Base-by-base conservation (phyloP, 1,140 invertebrate genomes). In the Cyclina sinensis region DNA sequence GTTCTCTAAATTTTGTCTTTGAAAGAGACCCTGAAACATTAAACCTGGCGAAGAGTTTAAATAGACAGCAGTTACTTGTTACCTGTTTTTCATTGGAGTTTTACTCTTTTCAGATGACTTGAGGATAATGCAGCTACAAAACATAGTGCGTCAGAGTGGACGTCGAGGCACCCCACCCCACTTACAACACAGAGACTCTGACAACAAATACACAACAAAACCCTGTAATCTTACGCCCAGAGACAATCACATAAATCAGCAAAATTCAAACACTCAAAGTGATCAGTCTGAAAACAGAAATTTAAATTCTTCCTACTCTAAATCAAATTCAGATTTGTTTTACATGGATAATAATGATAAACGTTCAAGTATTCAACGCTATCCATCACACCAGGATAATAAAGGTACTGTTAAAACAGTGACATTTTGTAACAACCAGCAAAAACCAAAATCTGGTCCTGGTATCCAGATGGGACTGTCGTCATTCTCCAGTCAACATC, bases 381-480 rank as follows among this genome's bases (percentile, higher is more conserved):
- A 79, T 54, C 85, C 85, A 9, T 80, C 85, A 7, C 80, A 68
- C 74, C 70, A 78, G 37, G 85, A 87, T 21, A 68, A 80, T 54
- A 87, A 80, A 27, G 32, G n/a, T 24, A 30, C 35, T 32, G 48
- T 37, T 21, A 84, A 84, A 73, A 84, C 59, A n/a, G 82, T 84
- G 68, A 84, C 82, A 70, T 84, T 84, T 84, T 70, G 59, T 70
- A 84, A 51, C 24, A 65, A 54, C 30, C 46, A 46, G 16, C 62
- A 46, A 37, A 84, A 84, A 54, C 12, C 46, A 11, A 88, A 88
- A 65, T 57, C 62, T 46, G 78, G 86, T 51, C 65, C 78, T 32
- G 86, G 86, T 74, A 88, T 88, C 12, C 86, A 88, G 32, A 88
- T 88, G 86, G 86, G 86, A 39, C 35, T 88, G 18, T 88, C 86